Conservation (phyloP, 2,113 vertebrate genomes). For the Erpornis zantholeuca region DNA sequence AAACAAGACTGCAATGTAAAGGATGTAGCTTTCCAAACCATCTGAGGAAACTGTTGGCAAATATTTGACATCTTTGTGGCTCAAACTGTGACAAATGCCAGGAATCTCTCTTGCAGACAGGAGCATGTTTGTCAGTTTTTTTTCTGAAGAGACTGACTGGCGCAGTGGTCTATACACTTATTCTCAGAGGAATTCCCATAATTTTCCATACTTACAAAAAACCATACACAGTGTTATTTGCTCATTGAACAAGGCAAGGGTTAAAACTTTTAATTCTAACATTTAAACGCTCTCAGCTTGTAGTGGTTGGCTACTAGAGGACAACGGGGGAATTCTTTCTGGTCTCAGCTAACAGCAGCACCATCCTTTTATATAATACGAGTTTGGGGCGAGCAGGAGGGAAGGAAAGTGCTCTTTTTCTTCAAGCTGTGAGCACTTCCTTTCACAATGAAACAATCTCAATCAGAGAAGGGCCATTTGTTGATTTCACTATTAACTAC, state of each 20-base stretch:
- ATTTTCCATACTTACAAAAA: slow-evolving; percentile 26
- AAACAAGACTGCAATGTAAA: slow-evolving; percentile 48
- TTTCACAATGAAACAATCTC: slow-evolving; percentile 28
- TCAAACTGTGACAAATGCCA: slow-evolving; percentile 51
- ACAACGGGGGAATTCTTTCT: slow-evolving; percentile 57
- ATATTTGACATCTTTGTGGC: slow-evolving; percentile 42
- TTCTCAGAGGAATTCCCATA: slow-evolving; percentile 37
- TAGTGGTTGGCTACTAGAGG: slow-evolving; percentile 48
- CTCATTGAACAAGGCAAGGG: slow-evolving; percentile 22
- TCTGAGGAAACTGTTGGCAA: slow-evolving; percentile 56
- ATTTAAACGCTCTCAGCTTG: slow-evolving; percentile 13
- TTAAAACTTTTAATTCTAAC: slow-evolving; percentile 53
- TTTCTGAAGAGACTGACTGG: slow-evolving; percentile 43
- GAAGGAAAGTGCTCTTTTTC: slow-evolving; percentile 47
- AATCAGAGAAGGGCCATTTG: not conserved
- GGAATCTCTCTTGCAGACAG: slow-evolving; percentile 36
- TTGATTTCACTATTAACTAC: not conserved
- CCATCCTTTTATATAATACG: slow-evolving; percentile 30
- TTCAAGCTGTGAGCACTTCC: slow-evolving; percentile 50
- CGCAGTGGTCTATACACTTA: slow-evolving; percentile 6
- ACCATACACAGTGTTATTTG: not conserved
- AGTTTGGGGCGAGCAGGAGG: not conserved
- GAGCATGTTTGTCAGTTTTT: slow-evolving; percentile 8
- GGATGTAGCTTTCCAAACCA: slow-evolving; percentile 49
- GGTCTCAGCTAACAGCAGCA: slow-evolving; percentile 54